These are phyloP conservation scores for Eupithecia pulchellata DNA, from an alignment of 2,888 invertebrate genomes.

Conservation along the genomic window DNA sequence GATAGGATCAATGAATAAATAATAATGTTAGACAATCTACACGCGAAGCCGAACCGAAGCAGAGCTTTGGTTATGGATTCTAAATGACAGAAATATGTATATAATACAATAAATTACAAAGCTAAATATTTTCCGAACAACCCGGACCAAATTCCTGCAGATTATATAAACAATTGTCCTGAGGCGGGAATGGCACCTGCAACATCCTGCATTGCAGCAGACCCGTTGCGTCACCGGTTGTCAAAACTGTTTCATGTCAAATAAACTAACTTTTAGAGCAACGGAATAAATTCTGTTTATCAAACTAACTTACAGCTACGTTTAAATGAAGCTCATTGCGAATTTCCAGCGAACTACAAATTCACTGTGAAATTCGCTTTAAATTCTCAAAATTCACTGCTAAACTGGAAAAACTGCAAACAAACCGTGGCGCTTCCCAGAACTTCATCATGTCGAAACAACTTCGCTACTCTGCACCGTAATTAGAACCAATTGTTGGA, in stretches of 20 bases:
- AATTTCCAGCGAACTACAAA: not conserved
- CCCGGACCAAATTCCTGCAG: too few relatives aligned
- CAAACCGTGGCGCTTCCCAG: slow-evolving; percentile 20
- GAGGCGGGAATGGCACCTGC: too few relatives aligned
- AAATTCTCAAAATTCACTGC: slow-evolving; percentile 1
- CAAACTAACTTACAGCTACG: not conserved
- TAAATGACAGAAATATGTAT: too few relatives aligned
- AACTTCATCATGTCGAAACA: slow-evolving; percentile 18
- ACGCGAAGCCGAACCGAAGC: too few relatives aligned
- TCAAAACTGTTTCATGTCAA: not conserved
- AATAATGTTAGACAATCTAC: too few relatives aligned
- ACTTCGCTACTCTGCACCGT: slow-evolving; percentile 24
- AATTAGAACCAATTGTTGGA: slow-evolving; percentile 32
- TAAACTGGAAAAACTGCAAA: slow-evolving; percentile 25
- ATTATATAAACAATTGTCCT: too few relatives aligned
- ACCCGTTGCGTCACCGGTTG: too few relatives aligned
- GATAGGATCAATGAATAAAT: not conserved
- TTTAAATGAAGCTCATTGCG: not conserved
- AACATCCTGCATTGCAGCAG: too few relatives aligned
- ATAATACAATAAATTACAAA: too few relatives aligned
- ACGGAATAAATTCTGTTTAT: not conserved
- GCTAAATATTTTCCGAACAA: too few relatives aligned
- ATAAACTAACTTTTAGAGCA: not conserved
- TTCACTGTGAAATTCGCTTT: not conserved
- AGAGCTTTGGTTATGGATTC: too few relatives aligned